Conservation (phyloP, 1,140 invertebrate species). For the Ceratosolen solmsi region DNA sequence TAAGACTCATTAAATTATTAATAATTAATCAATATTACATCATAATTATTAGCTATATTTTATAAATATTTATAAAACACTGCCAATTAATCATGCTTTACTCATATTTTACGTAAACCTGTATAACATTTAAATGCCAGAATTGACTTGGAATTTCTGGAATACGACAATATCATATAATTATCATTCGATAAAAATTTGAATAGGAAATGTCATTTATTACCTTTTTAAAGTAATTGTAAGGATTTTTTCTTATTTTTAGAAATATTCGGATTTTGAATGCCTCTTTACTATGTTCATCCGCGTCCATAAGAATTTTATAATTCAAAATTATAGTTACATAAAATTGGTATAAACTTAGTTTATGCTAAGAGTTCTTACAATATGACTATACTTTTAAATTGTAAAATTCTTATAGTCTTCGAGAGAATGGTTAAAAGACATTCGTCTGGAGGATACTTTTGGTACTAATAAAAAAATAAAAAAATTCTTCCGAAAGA, state of each 20-base stretch:
- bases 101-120: too few relatives aligned
- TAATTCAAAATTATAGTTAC: not conserved
- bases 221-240: too few relatives aligned
- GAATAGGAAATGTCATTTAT: too few relatives aligned
- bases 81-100: too few relatives aligned
- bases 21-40: too few relatives aligned
- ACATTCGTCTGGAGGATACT: not conserved
- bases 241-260: not conserved
- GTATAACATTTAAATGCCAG: too few relatives aligned
- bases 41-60: too few relatives aligned
- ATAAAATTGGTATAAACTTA: constrained; percentile 2
- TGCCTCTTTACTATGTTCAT: not conserved
- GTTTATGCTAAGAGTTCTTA: not conserved
- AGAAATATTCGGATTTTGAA: not conserved
- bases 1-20: too few relatives aligned
- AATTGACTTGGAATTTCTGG: too few relatives aligned
- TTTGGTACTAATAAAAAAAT: constrained; percentile 9
- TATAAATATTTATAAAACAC: too few relatives aligned
- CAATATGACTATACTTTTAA: not conserved
- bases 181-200: too few relatives aligned
- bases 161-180: too few relatives aligned
- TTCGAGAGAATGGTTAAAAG: not conserved
- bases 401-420: not conserved
- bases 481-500: constrained; percentile 8
- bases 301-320: not conserved